A percentile compares a stretch with the other conserved stretches of the same genome.
Conservation (phyloP, 2,113 vertebrate species). For the Mastomys coucha region DNA sequence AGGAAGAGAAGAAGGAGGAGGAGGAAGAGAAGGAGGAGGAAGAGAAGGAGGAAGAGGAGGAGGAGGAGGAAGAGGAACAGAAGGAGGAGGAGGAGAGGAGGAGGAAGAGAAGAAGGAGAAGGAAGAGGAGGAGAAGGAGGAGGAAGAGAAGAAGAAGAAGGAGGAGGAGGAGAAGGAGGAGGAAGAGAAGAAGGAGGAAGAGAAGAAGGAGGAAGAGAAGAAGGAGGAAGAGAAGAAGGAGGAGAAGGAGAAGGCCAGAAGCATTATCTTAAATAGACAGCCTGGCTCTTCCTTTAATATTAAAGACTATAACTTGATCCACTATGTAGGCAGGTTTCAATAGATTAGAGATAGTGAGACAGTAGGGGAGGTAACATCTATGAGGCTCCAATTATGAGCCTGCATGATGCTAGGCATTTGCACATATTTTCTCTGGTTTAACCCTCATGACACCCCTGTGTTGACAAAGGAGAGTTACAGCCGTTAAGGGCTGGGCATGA, state of each 20-base stretch:
- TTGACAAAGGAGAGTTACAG: not conserved
- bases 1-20: not conserved
- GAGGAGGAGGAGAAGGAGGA: fast-evolving
- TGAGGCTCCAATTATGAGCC: not conserved
- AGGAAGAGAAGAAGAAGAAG: not conserved
- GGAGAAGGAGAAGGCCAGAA: not conserved
- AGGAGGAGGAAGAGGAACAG: fast-evolving
- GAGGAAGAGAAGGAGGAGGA: not conserved
- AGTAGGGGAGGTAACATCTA: not conserved
- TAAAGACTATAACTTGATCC: constrained; percentile 40
- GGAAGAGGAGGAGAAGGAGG: not conserved
- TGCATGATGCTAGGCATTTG: not conserved
- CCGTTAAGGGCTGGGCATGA: not conserved
- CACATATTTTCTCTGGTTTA: not conserved
- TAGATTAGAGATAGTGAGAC: constrained; percentile 20
- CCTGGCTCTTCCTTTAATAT: constrained; percentile 49
- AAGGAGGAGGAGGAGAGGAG: not conserved
- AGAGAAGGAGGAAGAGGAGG: not conserved
- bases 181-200: no score
- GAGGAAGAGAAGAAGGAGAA: no score
- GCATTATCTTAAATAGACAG: not conserved
- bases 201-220: not conserved
- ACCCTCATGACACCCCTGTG: not conserved
- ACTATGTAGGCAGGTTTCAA: constrained; percentile 14
- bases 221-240: not conserved